Conservation (phyloP, 2,113 vertebrate genomes). For the Rhegmatorhina hoffmannsi region DNA sequence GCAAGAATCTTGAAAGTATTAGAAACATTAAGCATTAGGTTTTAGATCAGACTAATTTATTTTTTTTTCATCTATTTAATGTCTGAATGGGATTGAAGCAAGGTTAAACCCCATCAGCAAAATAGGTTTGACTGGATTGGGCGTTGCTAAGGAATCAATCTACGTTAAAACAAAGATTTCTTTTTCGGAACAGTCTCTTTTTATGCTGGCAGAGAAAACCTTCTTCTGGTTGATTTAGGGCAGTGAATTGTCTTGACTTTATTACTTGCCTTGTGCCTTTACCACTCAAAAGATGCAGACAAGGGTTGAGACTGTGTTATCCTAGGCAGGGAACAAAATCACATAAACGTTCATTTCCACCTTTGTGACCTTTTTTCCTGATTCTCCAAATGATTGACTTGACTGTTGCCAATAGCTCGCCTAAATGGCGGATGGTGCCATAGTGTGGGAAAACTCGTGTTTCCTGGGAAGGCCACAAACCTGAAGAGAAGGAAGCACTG, state of each 20-base stretch:
- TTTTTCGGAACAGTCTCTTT: neutral
- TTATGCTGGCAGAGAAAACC: neutral
- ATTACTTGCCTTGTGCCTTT: neutral
- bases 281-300: neutral
- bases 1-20: neutral
- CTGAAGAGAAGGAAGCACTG: neutral
- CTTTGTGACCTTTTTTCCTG: neutral
- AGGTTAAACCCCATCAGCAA: neutral
- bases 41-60: neutral
- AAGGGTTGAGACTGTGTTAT: neutral
- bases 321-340: neutral
- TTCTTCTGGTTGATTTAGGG: slow-evolving; percentile 2
- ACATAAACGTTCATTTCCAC: neutral
- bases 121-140: neutral
- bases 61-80: neutral
- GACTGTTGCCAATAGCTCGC: neutral
- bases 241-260: neutral
- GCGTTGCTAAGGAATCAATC: slow-evolving; percentile 3
- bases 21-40: neutral
- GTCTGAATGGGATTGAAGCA: neutral
- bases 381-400: neutral
- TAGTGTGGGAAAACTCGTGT: accelerated
- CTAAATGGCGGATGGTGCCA: neutral
- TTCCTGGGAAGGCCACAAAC: neutral
- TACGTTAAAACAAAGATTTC: slow-evolving; percentile 3